Evolutionary conservation across 2,113 vertebrate species (phyloP), one percentile per base, ranked within the genome.

Genomic region (Manacus vitellinus): DNA sequence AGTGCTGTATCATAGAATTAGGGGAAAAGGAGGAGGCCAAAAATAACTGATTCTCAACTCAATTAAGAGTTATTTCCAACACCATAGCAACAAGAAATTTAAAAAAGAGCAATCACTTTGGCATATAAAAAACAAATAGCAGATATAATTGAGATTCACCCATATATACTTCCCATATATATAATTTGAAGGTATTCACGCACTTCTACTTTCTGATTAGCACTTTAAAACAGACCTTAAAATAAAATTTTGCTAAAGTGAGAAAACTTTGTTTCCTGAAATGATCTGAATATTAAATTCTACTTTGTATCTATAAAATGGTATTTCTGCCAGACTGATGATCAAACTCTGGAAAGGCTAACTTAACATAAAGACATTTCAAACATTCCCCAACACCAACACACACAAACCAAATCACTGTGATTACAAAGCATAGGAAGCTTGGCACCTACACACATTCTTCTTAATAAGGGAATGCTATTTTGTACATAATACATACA

Each of bases 361-460:
- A 85, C 33, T 84, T 77, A 86, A 70, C 54, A 91, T 2, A 81
- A 58, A 72, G 49, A 37, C 66, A 92, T 85, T 83, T 92, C 85
- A 89, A 81, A 65, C 54, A 88, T 85, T 95, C 75, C 54, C 41
- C 71, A 85, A 49, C 86, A 88, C 75, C 85, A 92, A 94, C 72
- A 89, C 13, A 1, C n/a, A 66, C 37, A 59, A 84, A 77, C 8
- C 39, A 92, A 94, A 87, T 1, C 3, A 81, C 52, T 41, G 9
- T 14, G 30, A 87, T 51, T 81, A 71, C 33, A 71, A 78, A 84
- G 68, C 83, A 52, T 7, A 88, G 28, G 79, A 89, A 83, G n/a
- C 43, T 37, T 6, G 1, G 88, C 58, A 90, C 54, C 55, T 68
- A 94, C 82, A 86, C 63, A 80, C 66, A 79, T 89, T 93, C 70